Conservation (phyloP, 2,888 invertebrate species). For the Erannis defoliaria region DNA sequence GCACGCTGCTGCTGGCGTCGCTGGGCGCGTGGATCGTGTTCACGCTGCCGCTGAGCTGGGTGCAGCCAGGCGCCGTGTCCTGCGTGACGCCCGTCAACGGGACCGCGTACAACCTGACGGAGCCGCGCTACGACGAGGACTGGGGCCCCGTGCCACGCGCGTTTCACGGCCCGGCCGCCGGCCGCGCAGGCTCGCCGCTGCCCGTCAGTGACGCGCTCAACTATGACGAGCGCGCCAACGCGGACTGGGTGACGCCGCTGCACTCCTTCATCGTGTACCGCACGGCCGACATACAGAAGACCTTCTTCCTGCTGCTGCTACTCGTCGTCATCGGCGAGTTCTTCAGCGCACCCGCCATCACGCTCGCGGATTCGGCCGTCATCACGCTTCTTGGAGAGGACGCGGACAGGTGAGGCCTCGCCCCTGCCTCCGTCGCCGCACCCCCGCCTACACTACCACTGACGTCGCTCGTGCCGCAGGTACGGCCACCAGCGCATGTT, state of each 20-base stretch:
- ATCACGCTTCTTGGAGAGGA: conserved; percentile 96
- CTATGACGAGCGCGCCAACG: conserved; percentile 90
- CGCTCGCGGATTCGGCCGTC: conserved; percentile 96
- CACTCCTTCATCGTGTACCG: conserved; percentile 98
- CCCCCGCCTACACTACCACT: no score
- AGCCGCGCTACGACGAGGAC: conserved; percentile 84
- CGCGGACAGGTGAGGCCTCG: conserved; percentile 87
- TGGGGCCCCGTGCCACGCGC: conserved; percentile 57
- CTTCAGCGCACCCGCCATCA: conserved; percentile 98
- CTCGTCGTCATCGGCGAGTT: conserved; percentile 98
- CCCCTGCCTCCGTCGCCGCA: background rate
- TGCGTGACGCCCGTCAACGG: conserved; percentile 88
- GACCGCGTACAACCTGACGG: conserved; percentile 88
- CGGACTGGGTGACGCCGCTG: conserved; percentile 94
- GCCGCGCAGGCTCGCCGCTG: conserved; percentile 88
- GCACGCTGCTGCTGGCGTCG: conserved; percentile 95
- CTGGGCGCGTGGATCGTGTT: conserved; percentile 98
- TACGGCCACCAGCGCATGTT: conserved; percentile 99
- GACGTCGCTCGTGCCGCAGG: conserved; percentile 57
- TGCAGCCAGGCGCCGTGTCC: conserved; percentile 97
- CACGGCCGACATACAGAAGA: conserved; percentile 95
- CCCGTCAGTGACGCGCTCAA: conserved; percentile 91
- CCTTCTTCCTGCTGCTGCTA: conserved; percentile 96
- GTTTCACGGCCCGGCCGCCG: conserved; percentile 63
- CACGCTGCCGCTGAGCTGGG: conserved; percentile 97